These are phyloP conservation scores for Anoncus sp. DNA, from an alignment of 2,888 invertebrate genomes.

Conservation along the genomic window DNA sequence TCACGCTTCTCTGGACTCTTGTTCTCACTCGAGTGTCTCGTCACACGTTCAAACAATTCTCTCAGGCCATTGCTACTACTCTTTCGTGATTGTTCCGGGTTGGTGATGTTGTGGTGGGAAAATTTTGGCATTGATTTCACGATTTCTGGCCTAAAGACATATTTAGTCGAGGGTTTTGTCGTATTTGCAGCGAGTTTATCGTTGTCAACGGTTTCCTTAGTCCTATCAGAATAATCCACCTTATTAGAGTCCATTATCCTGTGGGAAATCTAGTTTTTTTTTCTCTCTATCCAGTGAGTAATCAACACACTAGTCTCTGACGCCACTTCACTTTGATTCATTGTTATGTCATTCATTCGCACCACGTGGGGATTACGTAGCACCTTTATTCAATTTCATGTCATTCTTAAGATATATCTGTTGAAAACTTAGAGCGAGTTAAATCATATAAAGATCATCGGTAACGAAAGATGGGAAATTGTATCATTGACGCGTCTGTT, in stretches of 20 bases:
- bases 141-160: conserved; percentile 63
- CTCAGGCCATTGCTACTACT: conserved; percentile 56
- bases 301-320: no score
- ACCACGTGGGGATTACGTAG: not conserved
- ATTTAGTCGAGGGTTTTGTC: conserved; percentile 62
- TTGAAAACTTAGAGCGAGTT: no score
- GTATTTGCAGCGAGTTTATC: conserved; percentile 57
- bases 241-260: conserved; percentile 65
- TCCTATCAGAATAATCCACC: conserved; percentile 63
- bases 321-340: conserved; percentile 40
- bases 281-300: no score
- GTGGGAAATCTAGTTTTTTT: conserved; percentile 25
- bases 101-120: conserved; percentile 30
- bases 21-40: conserved; percentile 49
- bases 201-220: conserved; percentile 51
- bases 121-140: conserved; percentile 58
- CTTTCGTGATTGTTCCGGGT: conserved; percentile 26
- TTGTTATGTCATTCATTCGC: not conserved
- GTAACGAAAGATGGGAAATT: conserved; percentile 5
- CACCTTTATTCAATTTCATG: not conserved
- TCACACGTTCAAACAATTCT: conserved; percentile 58
- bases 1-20: conserved; percentile 58
- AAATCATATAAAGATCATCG: no score
- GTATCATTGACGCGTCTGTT: conserved; percentile 20
- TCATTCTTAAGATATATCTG: not conserved